Percentiles rank a stretch among this genome's conserved stretches.
Conservation (phyloP, 92 coral and sea anemone genomes). For the Actinostola sp. region DNA sequence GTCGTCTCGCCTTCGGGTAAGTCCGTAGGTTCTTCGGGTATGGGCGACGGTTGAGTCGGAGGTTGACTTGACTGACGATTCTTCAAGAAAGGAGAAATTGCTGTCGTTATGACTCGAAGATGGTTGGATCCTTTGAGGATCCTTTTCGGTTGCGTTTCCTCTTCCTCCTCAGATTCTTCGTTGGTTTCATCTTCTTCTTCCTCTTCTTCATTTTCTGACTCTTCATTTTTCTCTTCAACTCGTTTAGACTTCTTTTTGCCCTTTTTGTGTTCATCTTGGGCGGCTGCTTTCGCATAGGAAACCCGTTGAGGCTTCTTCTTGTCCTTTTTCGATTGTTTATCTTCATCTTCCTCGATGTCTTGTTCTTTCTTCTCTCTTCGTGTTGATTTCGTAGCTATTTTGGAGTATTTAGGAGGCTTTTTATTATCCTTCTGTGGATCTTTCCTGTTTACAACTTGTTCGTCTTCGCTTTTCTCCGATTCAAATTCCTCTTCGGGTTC, state of each 20-base stretch:
- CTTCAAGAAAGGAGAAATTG: constrained; percentile 68
- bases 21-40: constrained; percentile 40
- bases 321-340: not conserved
- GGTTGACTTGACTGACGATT: constrained; percentile 12
- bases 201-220: constrained; percentile 4
- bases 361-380: constrained; percentile 24
- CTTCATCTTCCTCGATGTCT: constrained; percentile 16
- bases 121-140: constrained; percentile 21
- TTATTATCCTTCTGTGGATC: constrained; percentile 11
- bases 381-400: constrained; percentile 5
- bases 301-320: constrained; percentile 1
- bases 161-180: constrained; percentile 34
- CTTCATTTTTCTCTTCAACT: not conserved
- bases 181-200: constrained; percentile 14
- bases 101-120: constrained; percentile 66
- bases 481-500: constrained; percentile 63
- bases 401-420: not conserved
- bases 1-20: constrained; percentile 18
- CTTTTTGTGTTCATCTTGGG: too few species aligned
- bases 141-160: constrained; percentile 12
- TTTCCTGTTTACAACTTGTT: constrained; percentile 31
- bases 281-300: not conserved
- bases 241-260: constrained; percentile 8
- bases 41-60: constrained; percentile 11
- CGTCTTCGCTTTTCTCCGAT: constrained; percentile 56